Evolutionary conservation across 2,888 invertebrate genomes (phyloP).

Genomic region (Agrotis segetum): DNA sequence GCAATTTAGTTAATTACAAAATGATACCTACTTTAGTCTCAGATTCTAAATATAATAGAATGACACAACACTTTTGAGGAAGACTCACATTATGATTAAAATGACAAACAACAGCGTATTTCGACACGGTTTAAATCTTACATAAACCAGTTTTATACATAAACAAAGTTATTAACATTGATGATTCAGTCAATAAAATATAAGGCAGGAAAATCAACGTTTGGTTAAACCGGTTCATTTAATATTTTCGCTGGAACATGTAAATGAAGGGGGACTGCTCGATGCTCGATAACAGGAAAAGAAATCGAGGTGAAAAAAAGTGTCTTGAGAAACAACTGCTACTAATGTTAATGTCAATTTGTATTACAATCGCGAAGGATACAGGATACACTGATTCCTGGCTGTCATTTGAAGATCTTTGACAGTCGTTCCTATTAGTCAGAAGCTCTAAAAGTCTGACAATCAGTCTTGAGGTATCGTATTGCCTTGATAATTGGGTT

Average conservation of each 20-base stretch:
- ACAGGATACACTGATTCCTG: conserved; percentile 31
- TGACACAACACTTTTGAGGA: conserved; percentile 40
- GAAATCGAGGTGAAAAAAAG: conserved; percentile 71
- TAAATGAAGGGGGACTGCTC: conserved; percentile 64
- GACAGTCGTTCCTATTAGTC: no score
- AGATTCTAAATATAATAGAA: conserved; percentile 38
- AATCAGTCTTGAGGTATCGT: no score
- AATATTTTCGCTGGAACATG: conserved; percentile 65
- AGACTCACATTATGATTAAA: conserved; percentile 29
- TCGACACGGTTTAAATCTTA: conserved; percentile 51
- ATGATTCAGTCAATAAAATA: conserved; percentile 64
- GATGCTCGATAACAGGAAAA: conserved; percentile 77
- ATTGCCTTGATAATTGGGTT: no score
- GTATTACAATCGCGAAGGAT: conserved; percentile 45
- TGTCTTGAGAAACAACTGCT: conserved; percentile 63
- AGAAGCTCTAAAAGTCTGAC: no score
- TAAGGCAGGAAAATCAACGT: conserved; percentile 68
- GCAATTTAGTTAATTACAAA: conserved; percentile 25
- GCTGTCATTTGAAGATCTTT: no score
- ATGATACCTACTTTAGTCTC: background rate
- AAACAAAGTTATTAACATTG: conserved; percentile 59
- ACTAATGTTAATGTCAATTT: conserved; percentile 60
- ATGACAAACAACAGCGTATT: conserved; percentile 50
- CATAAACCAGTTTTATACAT: conserved; percentile 63
- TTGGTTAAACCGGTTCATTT: conserved; percentile 66